These are phyloP conservation scores for Leptinotarsa juncta DNA, from an alignment of 2,888 invertebrate species.

Conservation along the genomic window DNA sequence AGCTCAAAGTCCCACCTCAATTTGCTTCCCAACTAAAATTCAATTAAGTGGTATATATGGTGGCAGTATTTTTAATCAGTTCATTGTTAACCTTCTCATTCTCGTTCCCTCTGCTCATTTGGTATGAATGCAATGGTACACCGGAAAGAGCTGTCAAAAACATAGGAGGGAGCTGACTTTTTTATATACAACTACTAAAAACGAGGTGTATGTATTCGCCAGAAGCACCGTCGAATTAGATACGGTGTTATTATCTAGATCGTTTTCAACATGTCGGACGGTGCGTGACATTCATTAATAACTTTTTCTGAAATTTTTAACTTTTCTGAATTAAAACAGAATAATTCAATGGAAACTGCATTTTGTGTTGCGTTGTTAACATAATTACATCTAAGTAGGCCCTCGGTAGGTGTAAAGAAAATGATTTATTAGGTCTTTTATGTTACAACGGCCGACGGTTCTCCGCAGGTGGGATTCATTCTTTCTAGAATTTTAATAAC, in stretches of 20 bases:
- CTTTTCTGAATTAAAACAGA: conserved; percentile 41
- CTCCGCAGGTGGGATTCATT: conserved; percentile 42
- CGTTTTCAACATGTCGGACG: conserved; percentile 36
- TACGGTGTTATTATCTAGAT: conserved; percentile 43
- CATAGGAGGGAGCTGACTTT: not conserved
- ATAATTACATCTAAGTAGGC: conserved; percentile 44
- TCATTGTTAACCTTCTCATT: not conserved
- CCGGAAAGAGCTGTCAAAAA: conserved; percentile 13
- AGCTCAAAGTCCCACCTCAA: not conserved
- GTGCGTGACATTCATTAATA: conserved; percentile 42
- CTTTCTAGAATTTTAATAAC: conserved; percentile 35
- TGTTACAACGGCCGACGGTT: conserved; percentile 39
- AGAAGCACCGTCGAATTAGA: conserved; percentile 18
- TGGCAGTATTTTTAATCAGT: not conserved
- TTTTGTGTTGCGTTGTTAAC: conserved; percentile 39
- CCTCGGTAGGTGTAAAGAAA: conserved; percentile 44
- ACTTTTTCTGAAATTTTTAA: conserved; percentile 39
- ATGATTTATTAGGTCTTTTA: conserved; percentile 45
- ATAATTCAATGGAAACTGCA: conserved; percentile 41
- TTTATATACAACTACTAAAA: conserved; percentile 5
- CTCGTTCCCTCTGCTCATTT: not conserved
- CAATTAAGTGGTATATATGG: not conserved
- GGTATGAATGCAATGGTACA: conserved; percentile 4
- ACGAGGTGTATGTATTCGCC: conserved; percentile 3
- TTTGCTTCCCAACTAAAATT: not conserved